A percentile compares a stretch with the other conserved stretches of the same genome.
These are phyloP conservation scores for Gracilinanus agilis DNA, from an alignment of 2,113 vertebrate genomes.

Conservation along the genomic window DNA sequence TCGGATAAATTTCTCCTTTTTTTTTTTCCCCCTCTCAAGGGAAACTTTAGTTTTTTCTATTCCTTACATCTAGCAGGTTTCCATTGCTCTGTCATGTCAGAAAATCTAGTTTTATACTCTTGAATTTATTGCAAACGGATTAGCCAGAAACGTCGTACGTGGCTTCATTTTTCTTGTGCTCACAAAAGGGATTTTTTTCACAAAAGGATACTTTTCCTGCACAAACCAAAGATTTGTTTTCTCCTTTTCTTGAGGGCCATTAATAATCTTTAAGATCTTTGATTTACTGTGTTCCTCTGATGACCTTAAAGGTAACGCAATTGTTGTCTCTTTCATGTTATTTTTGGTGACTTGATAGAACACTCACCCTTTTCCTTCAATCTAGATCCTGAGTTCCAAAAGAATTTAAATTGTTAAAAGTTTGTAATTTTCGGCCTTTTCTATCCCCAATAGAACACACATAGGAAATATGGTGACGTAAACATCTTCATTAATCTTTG, in stretches of 20 bases:
- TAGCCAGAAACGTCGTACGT: background rate
- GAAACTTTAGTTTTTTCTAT: background rate
- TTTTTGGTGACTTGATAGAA: slow-evolving; percentile 4
- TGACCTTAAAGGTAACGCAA: slow-evolving; percentile 24
- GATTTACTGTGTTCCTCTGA: background rate
- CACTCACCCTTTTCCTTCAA: slow-evolving; percentile 21
- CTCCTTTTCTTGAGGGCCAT: background rate
- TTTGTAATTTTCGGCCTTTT: slow-evolving; percentile 60
- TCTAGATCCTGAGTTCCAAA: slow-evolving; percentile 55
- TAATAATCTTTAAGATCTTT: background rate
- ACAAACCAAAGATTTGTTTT: background rate
- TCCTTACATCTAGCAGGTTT: background rate
- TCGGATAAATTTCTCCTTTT: background rate
- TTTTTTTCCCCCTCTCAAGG: background rate
- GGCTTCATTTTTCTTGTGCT: slow-evolving; percentile 9
- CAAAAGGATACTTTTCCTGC: background rate
- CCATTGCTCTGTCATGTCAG: background rate
- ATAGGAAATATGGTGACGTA: slow-evolving; percentile 72
- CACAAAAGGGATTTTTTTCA: background rate
- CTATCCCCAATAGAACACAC: slow-evolving; percentile 61
- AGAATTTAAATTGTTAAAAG: slow-evolving; percentile 48
- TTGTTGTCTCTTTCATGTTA: slow-evolving; percentile 25
- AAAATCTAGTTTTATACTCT: background rate
- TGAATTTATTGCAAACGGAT: background rate
- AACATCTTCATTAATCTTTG: slow-evolving; percentile 67